Base-by-base conservation (phyloP, 1,140 invertebrate genomes). In the Pseudachorutes palmiensis region DNA sequence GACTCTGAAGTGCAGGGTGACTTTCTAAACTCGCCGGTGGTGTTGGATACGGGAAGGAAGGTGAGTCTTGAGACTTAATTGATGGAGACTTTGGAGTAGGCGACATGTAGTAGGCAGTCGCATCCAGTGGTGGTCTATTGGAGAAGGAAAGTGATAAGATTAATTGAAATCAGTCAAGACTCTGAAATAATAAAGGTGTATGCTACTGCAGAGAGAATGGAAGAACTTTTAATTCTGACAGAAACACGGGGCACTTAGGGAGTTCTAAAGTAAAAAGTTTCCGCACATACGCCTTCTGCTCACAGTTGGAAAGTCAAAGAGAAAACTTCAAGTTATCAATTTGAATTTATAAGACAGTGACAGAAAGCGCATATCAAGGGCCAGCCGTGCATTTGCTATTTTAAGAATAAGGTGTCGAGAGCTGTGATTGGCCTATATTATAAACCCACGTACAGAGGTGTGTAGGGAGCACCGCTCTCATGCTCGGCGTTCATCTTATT, bases 11-110 rank as follows among this genome's bases (percentile, higher is more conserved):
- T 28, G 70, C 62, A 45, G 67, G 67, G 49, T 72, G 68, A 22
- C 88, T 88, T 78, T 91, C 89, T 72, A 90, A 88, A 72, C 88
- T 90, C 0, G 88, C 88, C 19, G 88, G 88, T 59, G 89, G 88
- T 2, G 89, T 90, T 12, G 89, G 88, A 77, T 91, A 91, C 12
- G 88, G 86, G 70, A 88, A 85, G 59, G 69, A 68, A 69, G 74
- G 71, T 65, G 75, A 67, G 59, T 75, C 73, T 49, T 74, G 66
- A 84, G 86, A 22, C 84, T 70, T 68, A 28, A 74, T 61, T 19
- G 70, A 67, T 31, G 66, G 65, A n/a, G 58, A 66, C n/a, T 67
- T 58, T 48, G 70, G 72, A 36, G 71, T 72, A 85, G 65, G 83
- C 82, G 73, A 83, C 81, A 74, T 82, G 83, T 70, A 30, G 28